Base-by-base conservation (phyloP, 2,888 invertebrate genomes). In the Andrena haemorrhoa region DNA sequence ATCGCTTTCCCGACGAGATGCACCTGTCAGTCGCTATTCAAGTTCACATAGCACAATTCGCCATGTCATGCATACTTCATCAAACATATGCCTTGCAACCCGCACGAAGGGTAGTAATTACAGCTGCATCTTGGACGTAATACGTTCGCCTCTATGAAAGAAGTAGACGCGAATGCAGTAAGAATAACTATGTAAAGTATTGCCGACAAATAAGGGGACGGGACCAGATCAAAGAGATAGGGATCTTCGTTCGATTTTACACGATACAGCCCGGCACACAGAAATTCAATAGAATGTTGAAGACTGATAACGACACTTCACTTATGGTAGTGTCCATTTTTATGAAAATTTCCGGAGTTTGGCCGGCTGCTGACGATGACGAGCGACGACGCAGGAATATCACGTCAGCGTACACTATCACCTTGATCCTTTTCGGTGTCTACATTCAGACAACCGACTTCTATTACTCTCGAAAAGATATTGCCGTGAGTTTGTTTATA, bases 341-440 rank as follows among this genome's bases (percentile, higher is more conserved):
- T 53, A 85, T 90, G 87, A 90, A 81, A 41, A 64, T 86, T 16
- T 83, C 85, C 0, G 90, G 90, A 7, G 80, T 90, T 29, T 90
- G 90, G 90, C 23, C 78, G n/a, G 82, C 87, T 2, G 35, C 71
- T 6, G 68, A 69, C 2, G 10, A 63, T 1, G 47, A n/a, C 2
- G 85, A 89, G 7, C 76, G 82, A 74, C 41, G 65, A 1, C 5
- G 78, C 0, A 79, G 89, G 49, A 26, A 78, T 5, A 16, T 75
- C 6, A 84, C 86, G 0, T 41, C 87, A 0, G 6, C 12, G 60
- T 90, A 90, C 20, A 87, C 87, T 1, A 20, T 89, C 4, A 0
- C 8, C 12, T 35, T 84, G 0, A 68, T 89, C 0, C 0, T 69
- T 0, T 82, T 86, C 10, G 84, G 23, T 65, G 80, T 6, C 53